Base-by-base conservation (phyloP, 2,888 invertebrate species). In the Philereme transversata region DNA sequence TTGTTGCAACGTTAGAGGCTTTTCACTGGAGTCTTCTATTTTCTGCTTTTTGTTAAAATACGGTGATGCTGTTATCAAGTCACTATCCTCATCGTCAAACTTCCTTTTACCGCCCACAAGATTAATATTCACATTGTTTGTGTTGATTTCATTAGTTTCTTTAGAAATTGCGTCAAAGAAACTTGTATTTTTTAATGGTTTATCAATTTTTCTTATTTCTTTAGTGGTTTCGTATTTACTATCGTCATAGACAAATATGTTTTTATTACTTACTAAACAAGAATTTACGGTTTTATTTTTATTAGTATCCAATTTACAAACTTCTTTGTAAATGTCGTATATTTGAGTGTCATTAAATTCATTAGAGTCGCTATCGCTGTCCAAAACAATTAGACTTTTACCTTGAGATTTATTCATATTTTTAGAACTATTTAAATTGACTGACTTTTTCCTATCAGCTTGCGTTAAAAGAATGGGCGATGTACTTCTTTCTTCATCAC, bases 401-500 rank as follows among this genome's bases (percentile, higher is more conserved):
- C 50, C 69, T 58, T 65, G 78, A 38, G 72, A 56, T 52, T 53
- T 56, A 5, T 33, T 45, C 4, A 55, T 57, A 35, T 33, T 56
- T 38, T 62, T 62, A 8, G 51, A 75, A 61, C 1, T 70, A 62
- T 50, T 64, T 49, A 35, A 59, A 55, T 47, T 68, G 62, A 48
- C 54, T 55, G 8, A 50, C 72, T 70, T 84, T 76, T 74, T 82
- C 76, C 65, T 84, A 33, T 87, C 83, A 10, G 82, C 76, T 76
- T 90, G 90, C 41, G 89, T 86, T 46, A 86, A 69, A 55, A 90
- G 71, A 63, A 91, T 88, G 4, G 91, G 92, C 1, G 89, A 91
- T 5, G 73, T 70, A 65, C 82, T 84, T 70, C 84, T 80, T 54
- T 84, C 77, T 5, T 80, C 70, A 7, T 73, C 67, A 50, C 43